phyloP scores from a whole-genome alignment of 2,888 invertebrate genomes.

The Adineta ricciae region DNA sequence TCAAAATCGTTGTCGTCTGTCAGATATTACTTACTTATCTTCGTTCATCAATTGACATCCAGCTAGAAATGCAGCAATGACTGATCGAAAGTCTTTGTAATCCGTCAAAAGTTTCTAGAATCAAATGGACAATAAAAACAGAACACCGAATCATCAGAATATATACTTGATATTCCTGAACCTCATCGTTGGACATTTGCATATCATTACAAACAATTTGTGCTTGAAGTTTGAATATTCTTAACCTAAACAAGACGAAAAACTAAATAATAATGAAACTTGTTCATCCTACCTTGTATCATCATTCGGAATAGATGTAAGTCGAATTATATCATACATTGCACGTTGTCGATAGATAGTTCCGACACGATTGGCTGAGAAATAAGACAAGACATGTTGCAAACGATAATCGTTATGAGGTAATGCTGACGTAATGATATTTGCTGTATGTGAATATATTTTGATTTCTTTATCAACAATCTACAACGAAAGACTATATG shows the following conservation, averaged over 20 bases:
- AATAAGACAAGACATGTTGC: slow-evolving; percentile 26
- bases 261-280: neutral
- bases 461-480: slow-evolving; percentile 30
- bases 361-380: slow-evolving; percentile 21
- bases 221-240: slow-evolving; percentile 28
- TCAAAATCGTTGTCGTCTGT: too few relatives aligned
- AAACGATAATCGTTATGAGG: slow-evolving; percentile 26
- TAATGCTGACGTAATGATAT: slow-evolving; percentile 20
- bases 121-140: too few relatives aligned
- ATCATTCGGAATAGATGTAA: neutral
- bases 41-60: slow-evolving; percentile 25
- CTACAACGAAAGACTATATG: neutral
- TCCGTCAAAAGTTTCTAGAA: slow-evolving; percentile 27
- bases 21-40: slow-evolving; percentile 18
- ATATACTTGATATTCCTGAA: slow-evolving; percentile 12
- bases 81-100: slow-evolving; percentile 30
- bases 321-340: slow-evolving; percentile 17
- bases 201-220: slow-evolving; percentile 31
- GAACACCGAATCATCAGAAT: neutral
- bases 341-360: neutral
- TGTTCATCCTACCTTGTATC: neutral
- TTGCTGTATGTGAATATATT: slow-evolving; percentile 12
- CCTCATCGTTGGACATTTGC: neutral
- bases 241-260: neutral
- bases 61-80: slow-evolving; percentile 33